Evolutionary conservation across 2,888 invertebrate species (phyloP), one percentile per base, ranked within the genome.

Genomic region (Amphiduros pacificus): DNA sequence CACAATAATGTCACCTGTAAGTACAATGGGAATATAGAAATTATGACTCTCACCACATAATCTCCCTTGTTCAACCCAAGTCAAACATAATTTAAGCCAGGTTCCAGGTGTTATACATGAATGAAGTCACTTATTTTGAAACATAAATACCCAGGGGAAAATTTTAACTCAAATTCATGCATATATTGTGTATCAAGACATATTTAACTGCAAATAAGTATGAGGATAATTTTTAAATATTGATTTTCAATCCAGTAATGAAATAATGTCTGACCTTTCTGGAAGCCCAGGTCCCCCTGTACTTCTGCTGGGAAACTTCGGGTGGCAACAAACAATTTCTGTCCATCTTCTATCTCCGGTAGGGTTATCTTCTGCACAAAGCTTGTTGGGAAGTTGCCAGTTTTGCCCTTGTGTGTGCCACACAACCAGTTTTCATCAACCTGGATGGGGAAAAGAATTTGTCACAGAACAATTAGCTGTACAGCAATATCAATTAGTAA

Each of bases 1-100:
- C 61, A 86, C 74, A 28, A 87, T 78, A 60, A 87, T 74, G 41
- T 86, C 86, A 75, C 82, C 83, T 82, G 71, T 14, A 75, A 71
- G 40, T 20, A 31, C 0, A 31, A 11, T 29, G n/a, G 32, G 20
- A 53, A 26, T n/a, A 53, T 17, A 53, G 20, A 4, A 53, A 53
- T 31, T 31, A n/a, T n/a, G n/a, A n/a, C n/a, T n/a, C n/a, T n/a
- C n/a, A n/a, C n/a, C n/a, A n/a, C n/a, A n/a, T n/a, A n/a, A n/a
- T n/a, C n/a, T n/a, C n/a, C n/a, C n/a, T n/a, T n/a, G n/a, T n/a
- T n/a, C n/a, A n/a, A n/a, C n/a, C n/a, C n/a, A 26, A 29, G 6
- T 17, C 20, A 9, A 52, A 52, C 6, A 52, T 51, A 9, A 51
- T 51, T 48, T 9, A 48, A 48, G 14, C 14, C 9, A 14, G 22